Percentiles rank a stretch among this genome's conserved stretches.
Evolutionary conservation across 2,113 vertebrate species (phyloP).

Genomic region (Hippocampus barbouri): DNA sequence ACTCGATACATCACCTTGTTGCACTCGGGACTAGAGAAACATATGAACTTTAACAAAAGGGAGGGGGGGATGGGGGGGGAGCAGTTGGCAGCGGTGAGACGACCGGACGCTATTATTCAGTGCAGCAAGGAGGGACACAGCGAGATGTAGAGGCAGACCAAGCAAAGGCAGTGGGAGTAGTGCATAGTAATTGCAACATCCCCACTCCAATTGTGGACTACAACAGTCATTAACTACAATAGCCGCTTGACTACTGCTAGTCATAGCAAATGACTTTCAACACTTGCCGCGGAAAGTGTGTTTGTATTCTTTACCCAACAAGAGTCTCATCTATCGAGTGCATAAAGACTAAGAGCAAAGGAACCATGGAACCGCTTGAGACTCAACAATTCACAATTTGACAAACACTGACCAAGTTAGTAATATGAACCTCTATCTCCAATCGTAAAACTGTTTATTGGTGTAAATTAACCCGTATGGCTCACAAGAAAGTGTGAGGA

Average conservation of each 20-base stretch:
- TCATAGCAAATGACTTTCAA: slow-evolving; percentile 76
- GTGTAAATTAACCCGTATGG: too few relatives aligned
- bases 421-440: too few relatives aligned
- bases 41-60: slow-evolving; percentile 74
- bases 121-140: slow-evolving; percentile 46
- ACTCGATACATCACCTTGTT: slow-evolving; percentile 74
- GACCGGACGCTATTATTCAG: slow-evolving; percentile 70
- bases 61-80: slow-evolving; percentile 35
- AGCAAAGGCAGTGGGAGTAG: slow-evolving; percentile 56
- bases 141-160: slow-evolving; percentile 57
- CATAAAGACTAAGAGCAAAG: background rate
- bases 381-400: background rate
- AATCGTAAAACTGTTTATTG: too few relatives aligned
- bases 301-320: slow-evolving; percentile 14
- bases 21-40: slow-evolving; percentile 69
- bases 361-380: background rate
- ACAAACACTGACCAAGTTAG: background rate
- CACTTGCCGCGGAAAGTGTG: slow-evolving; percentile 61
- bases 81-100: slow-evolving; percentile 70
- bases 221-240: slow-evolving; percentile 80
- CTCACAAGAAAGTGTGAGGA: too few relatives aligned
- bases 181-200: slow-evolving; percentile 71
- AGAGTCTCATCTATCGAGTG: slow-evolving; percentile 18
- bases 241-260: slow-evolving; percentile 73
- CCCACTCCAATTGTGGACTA: slow-evolving; percentile 75